Evolutionary conservation across 2,888 invertebrate species (phyloP).

Genomic region (Automeris io): DNA sequence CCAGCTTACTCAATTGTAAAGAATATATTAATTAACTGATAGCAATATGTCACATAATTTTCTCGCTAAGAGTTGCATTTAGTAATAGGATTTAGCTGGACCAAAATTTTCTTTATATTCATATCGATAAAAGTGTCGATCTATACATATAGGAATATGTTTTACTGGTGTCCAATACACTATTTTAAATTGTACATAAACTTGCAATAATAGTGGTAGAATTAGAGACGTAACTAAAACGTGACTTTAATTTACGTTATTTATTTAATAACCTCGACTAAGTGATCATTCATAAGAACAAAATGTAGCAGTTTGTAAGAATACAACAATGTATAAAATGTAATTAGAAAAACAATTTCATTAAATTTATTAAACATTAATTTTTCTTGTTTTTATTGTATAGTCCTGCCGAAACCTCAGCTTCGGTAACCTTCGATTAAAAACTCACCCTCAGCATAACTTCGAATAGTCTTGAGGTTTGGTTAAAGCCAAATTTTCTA

Average conservation of each 20-base stretch:
- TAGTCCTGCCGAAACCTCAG: no score
- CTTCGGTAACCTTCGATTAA: no score
- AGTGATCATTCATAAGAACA: conserved; percentile 41
- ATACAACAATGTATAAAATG: conserved; percentile 70
- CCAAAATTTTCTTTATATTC: conserved; percentile 71
- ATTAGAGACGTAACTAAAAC: conserved; percentile 48
- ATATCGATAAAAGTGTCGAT: conserved; percentile 50
- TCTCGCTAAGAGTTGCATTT: conserved; percentile 64
- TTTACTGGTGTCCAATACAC: conserved; percentile 60
- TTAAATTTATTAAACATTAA: conserved; percentile 69
- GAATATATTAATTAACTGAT: neutral
- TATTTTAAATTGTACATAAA: conserved; percentile 57
- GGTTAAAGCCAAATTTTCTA: no score
- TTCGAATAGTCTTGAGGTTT: no score
- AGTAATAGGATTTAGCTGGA: conserved; percentile 74
- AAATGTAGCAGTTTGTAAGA: conserved; percentile 58
- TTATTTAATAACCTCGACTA: conserved; percentile 62
- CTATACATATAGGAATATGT: conserved; percentile 44
- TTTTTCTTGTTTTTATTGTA: conserved; percentile 9
- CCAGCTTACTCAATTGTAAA: conserved; percentile 2
- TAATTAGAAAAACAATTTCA: conserved; percentile 74
- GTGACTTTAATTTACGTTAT: conserved; percentile 56
- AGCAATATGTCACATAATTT: conserved; percentile 8
- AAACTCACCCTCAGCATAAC: no score
- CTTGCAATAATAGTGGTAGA: conserved; percentile 69